Evolutionary conservation across 2,113 vertebrate species (phyloP).

Genomic region (Notothenia rossii): DNA sequence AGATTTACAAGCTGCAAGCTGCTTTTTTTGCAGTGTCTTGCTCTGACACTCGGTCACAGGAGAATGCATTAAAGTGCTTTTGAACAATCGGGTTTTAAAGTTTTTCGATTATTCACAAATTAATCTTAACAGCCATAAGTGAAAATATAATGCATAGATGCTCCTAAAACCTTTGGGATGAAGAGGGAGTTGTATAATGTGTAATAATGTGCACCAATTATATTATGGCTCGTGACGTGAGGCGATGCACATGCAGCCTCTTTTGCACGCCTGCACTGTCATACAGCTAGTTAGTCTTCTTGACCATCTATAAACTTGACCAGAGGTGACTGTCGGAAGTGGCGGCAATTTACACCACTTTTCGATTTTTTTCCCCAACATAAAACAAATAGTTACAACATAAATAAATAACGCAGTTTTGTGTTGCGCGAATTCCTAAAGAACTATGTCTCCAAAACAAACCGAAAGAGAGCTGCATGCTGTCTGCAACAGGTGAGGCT

Average conservation of each 20-base stretch:
- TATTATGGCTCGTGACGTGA: not conserved
- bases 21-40: constrained; percentile 11
- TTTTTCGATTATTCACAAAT: not conserved
- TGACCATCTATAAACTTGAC: not conserved
- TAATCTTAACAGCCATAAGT: too few relatives aligned
- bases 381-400: not conserved
- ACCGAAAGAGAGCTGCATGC: not conserved
- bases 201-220: too few relatives aligned
- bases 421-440: not conserved
- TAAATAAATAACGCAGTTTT: not conserved
- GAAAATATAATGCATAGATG: too few relatives aligned
- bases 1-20: constrained; percentile 38
- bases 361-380: not conserved
- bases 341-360: too few relatives aligned
- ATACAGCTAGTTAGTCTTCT: not conserved
- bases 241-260: not conserved
- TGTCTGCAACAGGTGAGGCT: not conserved
- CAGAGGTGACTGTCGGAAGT: not conserved
- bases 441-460: not conserved
- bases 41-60: constrained; percentile 14
- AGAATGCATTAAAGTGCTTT: not conserved
- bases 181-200: too few relatives aligned
- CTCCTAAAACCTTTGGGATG: too few relatives aligned
- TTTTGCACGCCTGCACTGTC: not conserved
- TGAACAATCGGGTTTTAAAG: not conserved